Base-by-base conservation (phyloP, 2,113 vertebrate species). In the Pachycephala philippinensis region DNA sequence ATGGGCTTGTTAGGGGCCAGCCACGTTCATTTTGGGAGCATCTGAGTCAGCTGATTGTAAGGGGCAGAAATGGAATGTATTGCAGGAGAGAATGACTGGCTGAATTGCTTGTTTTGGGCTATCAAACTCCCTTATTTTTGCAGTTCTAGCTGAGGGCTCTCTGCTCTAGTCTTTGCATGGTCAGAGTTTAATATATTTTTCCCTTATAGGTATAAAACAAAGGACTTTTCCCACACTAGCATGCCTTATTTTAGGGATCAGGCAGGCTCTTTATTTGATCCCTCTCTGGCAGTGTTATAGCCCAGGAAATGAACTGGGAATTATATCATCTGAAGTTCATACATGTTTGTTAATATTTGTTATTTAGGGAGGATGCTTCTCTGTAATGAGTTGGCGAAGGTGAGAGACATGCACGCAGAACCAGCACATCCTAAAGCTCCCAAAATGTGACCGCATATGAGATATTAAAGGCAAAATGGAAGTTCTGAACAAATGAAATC, bases 401-500 rank as follows among this genome's bases (percentile, higher is more conserved):
- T 87, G 96, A 50, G 90, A 84, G 92, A 89, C 93, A 91, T 74
- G 60, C 83, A 78, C 1, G 59, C 84, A 49, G 93, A 96, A 95
- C 84, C 60, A 89, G 82, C 94, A 70, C 63, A 78, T 96, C 45
- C 88, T 96, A 97, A 94, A 97, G 90, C 96, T 97, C 95, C 92
- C 95, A 96, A 96, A 97, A 96, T 85, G 90, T 97, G 86, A 97
- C 93, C 88, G 83, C 76, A 79, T 89, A 90, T 94, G 84, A 96
- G 97, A 95, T 93, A 96, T 90, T 97, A 91, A 91, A 87, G 78
- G 86, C 82, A 63, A 94, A 97, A 96, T 95, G 83, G 89, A 92
- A 96, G 87, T 97, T 96, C 95, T 94, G 92, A 93, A 96, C 94
- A 97, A 97, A 95, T 94, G 96, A 98, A 97, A 97, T 97, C 96